Evolutionary conservation across 2,888 invertebrate genomes (phyloP), one percentile per base, ranked within the genome.

Genomic region (Synanthedon tipuliformis): DNA sequence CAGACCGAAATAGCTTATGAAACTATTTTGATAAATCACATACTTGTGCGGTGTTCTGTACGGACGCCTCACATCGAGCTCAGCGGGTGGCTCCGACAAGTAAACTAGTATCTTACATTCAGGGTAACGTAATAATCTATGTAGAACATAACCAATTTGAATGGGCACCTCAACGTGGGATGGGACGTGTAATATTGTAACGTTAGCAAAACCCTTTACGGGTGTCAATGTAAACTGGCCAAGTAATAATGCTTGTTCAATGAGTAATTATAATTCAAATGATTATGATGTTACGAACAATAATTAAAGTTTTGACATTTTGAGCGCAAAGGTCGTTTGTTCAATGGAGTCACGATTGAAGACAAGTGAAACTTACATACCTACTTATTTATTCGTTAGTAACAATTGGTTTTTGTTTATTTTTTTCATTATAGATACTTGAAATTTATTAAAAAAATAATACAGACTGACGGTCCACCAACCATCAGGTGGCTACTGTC

Each of bases 221-320:
- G 45, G 45, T 45, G 45, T 68, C 78, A 58, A 52, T 56, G 61
- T 69, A 69, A 57, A 64, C 57, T 78, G 75, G 82, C 58, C 60
- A 55, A 57, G 53, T 59, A 62, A 61, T 69, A 71, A 71, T 74
- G 75, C 65, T 74, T 76, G 73, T 75, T 78, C 77, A 75, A 73
- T 78, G 79, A 81, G 78, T 76, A 74, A 75, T 84, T 80, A 83
- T 78, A 81, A 78, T 76, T 73, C 63, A 60, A 68, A 81, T 75
- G 78, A 86, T 86, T 83, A 85, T 75, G 82, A 81, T 84, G 86
- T 84, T 78, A 77, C 71, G 73, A 79, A 77, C 79, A 68, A 69
- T 71, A 84, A 86, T 85, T 84, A 85, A 79, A 78, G 71, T 69
- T 72, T 71, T 75, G 84, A 83, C 82, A 65, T 79, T 79, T 83